phyloP scores from a whole-genome alignment of 2,113 vertebrate genomes.

The Eurystomus gularis region DNA sequence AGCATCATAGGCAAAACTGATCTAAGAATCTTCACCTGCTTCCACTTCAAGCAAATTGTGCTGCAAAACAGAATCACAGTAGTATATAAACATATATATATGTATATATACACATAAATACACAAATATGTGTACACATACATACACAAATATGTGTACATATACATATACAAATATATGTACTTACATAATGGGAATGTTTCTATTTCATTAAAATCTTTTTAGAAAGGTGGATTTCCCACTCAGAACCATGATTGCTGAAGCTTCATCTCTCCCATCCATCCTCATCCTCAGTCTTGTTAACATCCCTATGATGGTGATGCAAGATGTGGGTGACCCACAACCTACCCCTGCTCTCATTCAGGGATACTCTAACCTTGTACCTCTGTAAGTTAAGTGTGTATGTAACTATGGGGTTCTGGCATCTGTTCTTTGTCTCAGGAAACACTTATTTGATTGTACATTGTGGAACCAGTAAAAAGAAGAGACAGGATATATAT shows the following conservation, averaged over 20 bases:
- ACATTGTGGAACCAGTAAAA: background rate
- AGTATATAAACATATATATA: background rate
- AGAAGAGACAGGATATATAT: background rate
- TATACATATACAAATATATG: background rate
- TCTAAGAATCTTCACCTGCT: background rate
- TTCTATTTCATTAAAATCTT: background rate
- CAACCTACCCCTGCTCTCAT: background rate
- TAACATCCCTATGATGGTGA: background rate
- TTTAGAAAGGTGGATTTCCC: background rate
- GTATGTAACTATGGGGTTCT: background rate
- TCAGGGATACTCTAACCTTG: background rate
- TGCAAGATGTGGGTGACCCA: background rate
- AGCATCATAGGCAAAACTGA: background rate
- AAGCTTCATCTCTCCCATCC: background rate
- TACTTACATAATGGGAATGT: background rate
- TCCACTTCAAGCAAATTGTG: slow-evolving; percentile 16
- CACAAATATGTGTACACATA: background rate
- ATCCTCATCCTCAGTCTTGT: background rate
- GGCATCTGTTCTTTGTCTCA: background rate
- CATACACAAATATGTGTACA: background rate
- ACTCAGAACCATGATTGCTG: background rate
- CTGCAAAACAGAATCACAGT: background rate
- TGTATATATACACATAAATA: background rate
- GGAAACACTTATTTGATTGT: background rate
- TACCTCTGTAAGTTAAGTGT: background rate